Base-by-base conservation (phyloP, 37 sponge, comb jelly and placozoan genomes). In the Hormiphora californensis region DNA sequence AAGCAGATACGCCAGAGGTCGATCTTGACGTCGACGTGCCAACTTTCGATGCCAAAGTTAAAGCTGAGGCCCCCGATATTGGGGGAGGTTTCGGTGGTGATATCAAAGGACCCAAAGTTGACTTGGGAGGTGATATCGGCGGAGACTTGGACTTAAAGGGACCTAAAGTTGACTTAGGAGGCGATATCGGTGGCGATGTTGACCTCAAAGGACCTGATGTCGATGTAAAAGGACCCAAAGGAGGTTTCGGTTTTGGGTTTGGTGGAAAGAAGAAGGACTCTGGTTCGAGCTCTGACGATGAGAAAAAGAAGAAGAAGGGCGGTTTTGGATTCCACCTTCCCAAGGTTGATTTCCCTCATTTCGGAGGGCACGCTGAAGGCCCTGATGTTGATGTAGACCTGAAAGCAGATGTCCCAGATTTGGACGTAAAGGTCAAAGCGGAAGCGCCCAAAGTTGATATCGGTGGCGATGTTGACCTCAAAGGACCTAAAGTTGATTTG, bases 271-370 rank as follows among this genome's bases (percentile, higher is more conserved):
- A 73, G 23, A 40, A 73, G 27, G 38, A 73, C 19, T 65, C 67
- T n/a, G 33, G 36, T 73, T 73, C 81, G 0, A 73, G 81, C 43
- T 33, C 35, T 39, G 81, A 73, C 35, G 44, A 40, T 17, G 38
- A 73, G 44, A 73, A 73, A 40, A 73, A 73, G 81, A 73, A 73
- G 23, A 73, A 73, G 81, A 73, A 41, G 81, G 35, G 35, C 40
- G 81, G 81, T 4, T 73, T 73, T 41, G 81, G 81, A 43, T 73
- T 73, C 43, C 46, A 46, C 0, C 43, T 73, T 40, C 39, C 81
- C 35, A 46, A 73, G 40, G 46, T 73, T 73, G 81, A 73, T 40
- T 8, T 17, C 9, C 35, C 38, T 31, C 38, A 65, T 32, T 34
- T 41, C 15, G 81, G 81, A 73, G 81, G 81, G 17, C 40, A 73